These are phyloP conservation scores for Poecilus cupreus DNA, from an alignment of 2,888 invertebrate genomes.

Conservation along the genomic window DNA sequence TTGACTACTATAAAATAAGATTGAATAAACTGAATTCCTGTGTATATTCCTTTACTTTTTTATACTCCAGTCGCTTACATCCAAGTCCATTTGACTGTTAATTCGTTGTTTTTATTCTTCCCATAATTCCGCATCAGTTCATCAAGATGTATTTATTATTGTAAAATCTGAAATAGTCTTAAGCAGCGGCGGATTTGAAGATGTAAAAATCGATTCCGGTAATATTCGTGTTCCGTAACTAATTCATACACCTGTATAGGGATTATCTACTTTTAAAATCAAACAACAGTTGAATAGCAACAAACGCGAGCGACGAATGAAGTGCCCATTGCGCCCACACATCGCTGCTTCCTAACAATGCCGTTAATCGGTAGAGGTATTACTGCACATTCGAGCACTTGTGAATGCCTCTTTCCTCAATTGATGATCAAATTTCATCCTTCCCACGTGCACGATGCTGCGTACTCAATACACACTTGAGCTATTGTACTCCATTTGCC, in stretches of 20 bases:
- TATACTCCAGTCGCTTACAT: too few species aligned
- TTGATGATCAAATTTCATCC: conserved; percentile 30
- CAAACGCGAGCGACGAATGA: conserved; percentile 1
- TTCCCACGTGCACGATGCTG: not conserved
- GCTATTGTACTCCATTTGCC: not conserved
- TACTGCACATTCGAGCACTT: not conserved
- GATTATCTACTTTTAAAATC: conserved; percentile 24
- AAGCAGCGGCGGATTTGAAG: too few species aligned
- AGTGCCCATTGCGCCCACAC: conserved; percentile 6
- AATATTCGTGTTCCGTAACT: conserved; percentile 22
- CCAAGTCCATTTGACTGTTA: too few species aligned
- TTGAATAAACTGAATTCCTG: too few species aligned
- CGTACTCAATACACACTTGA: not conserved
- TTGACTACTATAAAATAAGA: too few species aligned
- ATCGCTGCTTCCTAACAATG: conserved; percentile 8
- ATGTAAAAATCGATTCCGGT: not conserved
- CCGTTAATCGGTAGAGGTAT: not conserved
- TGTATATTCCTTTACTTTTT: too few species aligned
- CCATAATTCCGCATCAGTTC: too few species aligned
- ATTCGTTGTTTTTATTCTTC: too few species aligned
- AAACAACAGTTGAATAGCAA: conserved; percentile 27
- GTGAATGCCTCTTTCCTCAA: conserved; percentile 14
- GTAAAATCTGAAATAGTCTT: too few species aligned
- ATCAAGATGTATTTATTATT: too few species aligned
- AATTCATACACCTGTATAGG: not conserved